phyloP scores from a whole-genome alignment of 2,113 vertebrate genomes.

The Heloderma charlesbogerti region DNA sequence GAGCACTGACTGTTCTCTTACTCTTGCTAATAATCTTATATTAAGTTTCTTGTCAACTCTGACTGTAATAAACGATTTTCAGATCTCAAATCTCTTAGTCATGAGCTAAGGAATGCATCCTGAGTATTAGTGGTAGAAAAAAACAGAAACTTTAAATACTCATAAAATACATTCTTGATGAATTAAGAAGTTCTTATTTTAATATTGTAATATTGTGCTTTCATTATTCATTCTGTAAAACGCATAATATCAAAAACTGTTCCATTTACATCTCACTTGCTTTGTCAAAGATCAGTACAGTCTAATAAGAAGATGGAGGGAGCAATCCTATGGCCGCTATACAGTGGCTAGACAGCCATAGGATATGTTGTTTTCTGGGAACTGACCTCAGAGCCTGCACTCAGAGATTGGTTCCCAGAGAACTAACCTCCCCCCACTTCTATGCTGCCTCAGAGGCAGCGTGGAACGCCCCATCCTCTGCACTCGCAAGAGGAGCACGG shows the following conservation, averaged over 20 bases:
- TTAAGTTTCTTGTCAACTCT: not conserved
- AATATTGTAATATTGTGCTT: not conserved
- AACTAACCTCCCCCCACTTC: no score
- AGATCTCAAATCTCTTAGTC: not conserved
- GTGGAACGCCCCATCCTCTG: no score
- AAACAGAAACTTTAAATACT: conserved; percentile 1
- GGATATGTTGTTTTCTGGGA: no score
- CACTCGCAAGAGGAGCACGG: no score
- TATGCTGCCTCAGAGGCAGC: no score
- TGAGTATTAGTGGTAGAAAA: not conserved
- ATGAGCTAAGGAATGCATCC: not conserved
- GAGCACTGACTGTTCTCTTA: no score
- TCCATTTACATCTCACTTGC: conserved; percentile 28
- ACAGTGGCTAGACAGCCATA: no score
- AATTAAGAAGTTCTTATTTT: conserved; percentile 6
- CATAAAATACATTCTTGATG: not conserved
- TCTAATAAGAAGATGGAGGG: conserved; percentile 71
- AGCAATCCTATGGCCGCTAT: no score
- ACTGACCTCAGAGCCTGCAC: no score
- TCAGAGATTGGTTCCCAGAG: no score
- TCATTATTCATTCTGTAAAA: conserved; percentile 32
- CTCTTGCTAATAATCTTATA: not conserved
- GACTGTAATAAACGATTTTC: not conserved
- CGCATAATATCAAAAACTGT: not conserved
- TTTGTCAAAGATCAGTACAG: conserved; percentile 64